Evolutionary conservation across 2,113 vertebrate species (phyloP), one percentile per base, ranked within the genome.

Genomic region (Plectropomus leopardus): DNA sequence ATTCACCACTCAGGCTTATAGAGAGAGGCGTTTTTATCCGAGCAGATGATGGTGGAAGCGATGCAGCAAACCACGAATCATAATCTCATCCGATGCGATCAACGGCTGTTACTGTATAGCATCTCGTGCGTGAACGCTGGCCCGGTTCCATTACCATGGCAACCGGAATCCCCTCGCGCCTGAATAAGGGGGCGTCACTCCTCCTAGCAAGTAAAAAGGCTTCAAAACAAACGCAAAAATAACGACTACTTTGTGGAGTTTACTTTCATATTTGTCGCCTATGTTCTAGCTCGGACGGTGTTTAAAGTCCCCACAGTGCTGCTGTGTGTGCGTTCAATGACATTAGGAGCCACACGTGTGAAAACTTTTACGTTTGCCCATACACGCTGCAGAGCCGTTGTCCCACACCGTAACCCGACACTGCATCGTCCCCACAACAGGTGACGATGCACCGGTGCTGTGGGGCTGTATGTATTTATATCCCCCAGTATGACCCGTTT

Each of bases 81-180:
- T 91, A 87, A 91, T 91, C 89, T 86, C 80, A 77, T 85, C 72
- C 67, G 51, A 79, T 32, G 77, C 50, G 40, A 87, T 80, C 88
- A 55, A 40, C 64, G 59, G 24, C 44, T 66, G 84, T 34, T 76
- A 66, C 80, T 70, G 76, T n/a, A 57, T 34, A 87, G 70, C 87
- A 86, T 92, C 82, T 86, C 76, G 10, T 65, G 84, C 74, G 42
- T 74, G 81, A 79, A 67, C 15, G 8, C 50, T 84, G 83, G 76
- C 82, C 89, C 66, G 78, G 73, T 88, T 89, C 88, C 77, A 78
- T 93, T 70, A 73, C 92, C 88, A 92, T 92, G 80, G 88, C 84
- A 92, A 94, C 92, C 91, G 86, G 85, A 86, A 82, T 86, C 72
- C 87, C 84, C 85, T 83, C 76, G 53, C 75, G 74, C 69, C 30